These are phyloP conservation scores for Poeciliopsis presidionis DNA, from an alignment of 2,797 vertebrate species.

Conservation along the genomic window DNA sequence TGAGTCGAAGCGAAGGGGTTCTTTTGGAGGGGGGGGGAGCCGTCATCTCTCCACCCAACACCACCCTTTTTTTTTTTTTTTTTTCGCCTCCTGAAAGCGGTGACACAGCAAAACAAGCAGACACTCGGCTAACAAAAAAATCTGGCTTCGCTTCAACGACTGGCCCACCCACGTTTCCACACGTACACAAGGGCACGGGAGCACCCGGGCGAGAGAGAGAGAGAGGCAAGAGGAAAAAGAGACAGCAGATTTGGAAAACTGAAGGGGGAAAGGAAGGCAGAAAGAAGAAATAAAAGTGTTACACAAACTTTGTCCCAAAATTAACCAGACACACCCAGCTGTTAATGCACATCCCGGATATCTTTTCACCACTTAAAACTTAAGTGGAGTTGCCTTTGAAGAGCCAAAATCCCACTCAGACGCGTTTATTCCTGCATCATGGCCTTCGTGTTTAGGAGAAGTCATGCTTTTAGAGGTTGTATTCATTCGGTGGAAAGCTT, in stretches of 20 bases:
- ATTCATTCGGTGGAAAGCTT: constrained; percentile 51
- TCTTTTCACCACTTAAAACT: constrained; percentile 12
- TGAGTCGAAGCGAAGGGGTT: constrained; percentile 15
- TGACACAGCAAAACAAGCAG: constrained; percentile 77
- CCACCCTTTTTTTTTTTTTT: neutral
- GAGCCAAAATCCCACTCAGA: constrained; percentile 18
- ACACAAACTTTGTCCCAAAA: constrained; percentile 16
- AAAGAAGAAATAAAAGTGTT: constrained; percentile 34
- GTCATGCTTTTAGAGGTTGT: constrained; percentile 26
- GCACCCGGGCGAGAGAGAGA: neutral
- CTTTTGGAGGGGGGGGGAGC: neutral
- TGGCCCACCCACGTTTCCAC: constrained; percentile 74
- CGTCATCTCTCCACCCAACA: neutral
- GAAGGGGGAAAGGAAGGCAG: constrained; percentile 24
- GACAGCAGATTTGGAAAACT: constrained; percentile 10
- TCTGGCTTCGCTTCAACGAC: constrained; percentile 72
- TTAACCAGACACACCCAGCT: constrained; percentile 15
- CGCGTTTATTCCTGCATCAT: constrained; percentile 10
- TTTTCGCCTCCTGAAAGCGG: constrained; percentile 51
- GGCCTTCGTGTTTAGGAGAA: constrained; percentile 4
- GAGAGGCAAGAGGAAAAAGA: constrained; percentile 12
- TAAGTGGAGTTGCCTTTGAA: neutral
- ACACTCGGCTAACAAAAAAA: constrained; percentile 70
- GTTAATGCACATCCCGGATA: constrained; percentile 2
- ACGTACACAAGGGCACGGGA: constrained; percentile 21